Conservation (phyloP, 2,888 invertebrate genomes). For the Synanthedon formicaeformis region DNA sequence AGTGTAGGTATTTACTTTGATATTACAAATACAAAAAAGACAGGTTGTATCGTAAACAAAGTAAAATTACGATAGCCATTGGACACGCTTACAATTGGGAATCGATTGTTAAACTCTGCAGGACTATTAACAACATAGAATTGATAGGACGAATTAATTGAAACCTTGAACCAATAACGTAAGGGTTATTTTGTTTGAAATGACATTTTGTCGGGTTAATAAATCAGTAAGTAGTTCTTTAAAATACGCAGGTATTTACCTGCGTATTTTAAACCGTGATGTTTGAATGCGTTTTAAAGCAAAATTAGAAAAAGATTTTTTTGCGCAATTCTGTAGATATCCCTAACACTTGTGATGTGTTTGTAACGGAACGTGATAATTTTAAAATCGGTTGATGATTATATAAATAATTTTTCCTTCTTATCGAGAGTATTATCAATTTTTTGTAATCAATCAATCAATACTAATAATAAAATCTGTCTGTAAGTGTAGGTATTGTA, state of each 20-base stretch:
- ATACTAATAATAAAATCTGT: too few species aligned
- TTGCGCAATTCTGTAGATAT: slow-evolving; percentile 1
- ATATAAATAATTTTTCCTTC: too few species aligned
- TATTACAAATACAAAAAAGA: slow-evolving; percentile 37
- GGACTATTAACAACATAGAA: slow-evolving; percentile 18
- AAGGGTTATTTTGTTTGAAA: slow-evolving; percentile 3
- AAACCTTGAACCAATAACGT: slow-evolving; percentile 7
- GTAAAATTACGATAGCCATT: slow-evolving; percentile 42
- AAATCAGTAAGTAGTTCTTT: slow-evolving; percentile 14
- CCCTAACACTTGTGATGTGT: too few species aligned
- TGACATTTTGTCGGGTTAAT: slow-evolving; percentile 5
- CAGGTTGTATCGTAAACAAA: slow-evolving; percentile 45
- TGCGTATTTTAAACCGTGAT: slow-evolving; percentile 35
- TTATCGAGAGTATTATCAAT: too few species aligned
- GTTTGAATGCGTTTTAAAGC: slow-evolving; percentile 53
- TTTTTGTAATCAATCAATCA: too few species aligned
- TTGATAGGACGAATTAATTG: slow-evolving; percentile 6
- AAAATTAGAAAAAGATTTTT: slow-evolving; percentile 19
- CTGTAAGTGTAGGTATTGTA: too few species aligned
- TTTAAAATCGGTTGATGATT: too few species aligned
- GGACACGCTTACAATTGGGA: slow-evolving; percentile 36
- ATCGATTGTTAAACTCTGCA: slow-evolving; percentile 43
- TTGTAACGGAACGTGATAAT: too few species aligned
- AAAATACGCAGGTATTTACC: slow-evolving; percentile 27
- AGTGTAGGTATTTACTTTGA: slow-evolving; percentile 12